Percentiles rank a stretch among this genome's conserved stretches.
Evolutionary conservation across 2,888 invertebrate genomes (phyloP).

Genomic region (Theodoxus fluviatilis): DNA sequence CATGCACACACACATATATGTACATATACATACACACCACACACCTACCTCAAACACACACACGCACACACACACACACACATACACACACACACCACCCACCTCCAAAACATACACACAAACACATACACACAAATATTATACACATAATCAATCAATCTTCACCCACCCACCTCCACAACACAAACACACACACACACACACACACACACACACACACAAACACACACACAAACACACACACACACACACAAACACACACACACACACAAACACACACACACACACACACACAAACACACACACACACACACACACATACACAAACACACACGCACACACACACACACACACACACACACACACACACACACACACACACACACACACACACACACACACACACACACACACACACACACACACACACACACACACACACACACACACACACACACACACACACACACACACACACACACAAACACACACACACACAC

Average conservation of each 20-base stretch:
- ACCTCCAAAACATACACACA: neutral
- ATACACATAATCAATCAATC: neutral
- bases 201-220: no score
- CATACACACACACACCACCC: slow-evolving; percentile 30
- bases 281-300: slow-evolving; percentile 10
- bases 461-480: no score
- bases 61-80: no score
- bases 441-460: no score
- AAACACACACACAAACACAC: no score
- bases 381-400: slow-evolving; percentile 27
- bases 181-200: no score
- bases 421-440: neutral
- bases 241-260: no score
- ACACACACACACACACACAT: slow-evolving; percentile 14
- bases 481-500: no score
- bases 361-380: neutral
- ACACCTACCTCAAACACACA: no score
- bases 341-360: neutral
- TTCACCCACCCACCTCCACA: slow-evolving; percentile 3
- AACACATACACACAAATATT: neutral
- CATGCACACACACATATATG: no score
- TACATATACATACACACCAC: no score
- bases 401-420: neutral
- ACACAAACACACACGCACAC: neutral
- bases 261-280: no score